Evolutionary conservation across 2,888 invertebrate species (phyloP).

Genomic region (Helleia helle): DNA sequence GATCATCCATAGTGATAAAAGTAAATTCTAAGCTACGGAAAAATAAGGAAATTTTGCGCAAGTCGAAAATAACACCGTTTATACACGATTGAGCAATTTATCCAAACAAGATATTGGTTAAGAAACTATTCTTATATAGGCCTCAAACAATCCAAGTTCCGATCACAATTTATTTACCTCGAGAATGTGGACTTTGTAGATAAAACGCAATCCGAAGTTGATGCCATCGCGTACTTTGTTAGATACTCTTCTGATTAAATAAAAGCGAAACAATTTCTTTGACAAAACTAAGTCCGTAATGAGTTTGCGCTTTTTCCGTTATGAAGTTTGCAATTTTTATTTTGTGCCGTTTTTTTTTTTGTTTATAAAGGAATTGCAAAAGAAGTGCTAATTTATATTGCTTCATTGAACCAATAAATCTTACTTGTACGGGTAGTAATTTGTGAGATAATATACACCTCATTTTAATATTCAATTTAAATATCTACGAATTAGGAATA

Average conservation of each 20-base stretch:
- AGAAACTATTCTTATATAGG: conserved; percentile 45
- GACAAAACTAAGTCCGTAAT: conserved; percentile 11
- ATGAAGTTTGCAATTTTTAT: background rate
- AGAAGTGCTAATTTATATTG: background rate
- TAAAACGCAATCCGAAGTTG: conserved; percentile 60
- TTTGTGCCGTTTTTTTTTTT: background rate
- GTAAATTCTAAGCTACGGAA: no score
- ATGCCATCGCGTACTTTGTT: conserved; percentile 37
- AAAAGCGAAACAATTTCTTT: conserved; percentile 9
- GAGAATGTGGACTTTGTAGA: conserved; percentile 59
- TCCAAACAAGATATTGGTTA: conserved; percentile 28
- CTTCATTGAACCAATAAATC: no score
- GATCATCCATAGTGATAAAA: no score
- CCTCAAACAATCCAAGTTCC: conserved; percentile 32
- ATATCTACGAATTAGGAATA: no score
- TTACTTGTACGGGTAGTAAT: no score
- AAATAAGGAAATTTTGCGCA: background rate
- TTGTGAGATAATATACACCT: no score
- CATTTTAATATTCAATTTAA: no score
- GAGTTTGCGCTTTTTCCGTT: conserved; percentile 4
- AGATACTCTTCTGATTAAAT: conserved; percentile 39
- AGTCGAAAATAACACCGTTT: conserved; percentile 4
- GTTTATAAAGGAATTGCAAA: background rate
- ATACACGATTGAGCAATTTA: conserved; percentile 1
- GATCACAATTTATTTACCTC: conserved; percentile 53